Base-by-base conservation (phyloP, 2,888 invertebrate genomes). In the Nomada hirtipes region DNA sequence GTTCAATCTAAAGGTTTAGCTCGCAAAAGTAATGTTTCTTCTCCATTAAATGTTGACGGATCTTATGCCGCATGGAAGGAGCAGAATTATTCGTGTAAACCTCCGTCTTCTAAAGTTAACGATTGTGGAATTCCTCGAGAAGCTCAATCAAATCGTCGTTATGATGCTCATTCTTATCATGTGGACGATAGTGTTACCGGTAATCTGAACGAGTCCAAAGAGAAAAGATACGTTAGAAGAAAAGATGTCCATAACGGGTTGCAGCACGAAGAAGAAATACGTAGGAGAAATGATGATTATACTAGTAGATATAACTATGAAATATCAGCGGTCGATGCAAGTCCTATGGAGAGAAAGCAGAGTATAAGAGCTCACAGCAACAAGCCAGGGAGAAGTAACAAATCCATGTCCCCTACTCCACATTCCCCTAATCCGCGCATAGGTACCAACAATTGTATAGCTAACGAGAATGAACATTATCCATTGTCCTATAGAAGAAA, bases 31-130 rank as follows among this genome's bases (percentile, higher is more conserved):
- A 60, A 59, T 55, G 42, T n/a, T 47, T 84, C 86, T 1, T 57
- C 86, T 20, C 44, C 74, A 9, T 78, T 78, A 2, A 80, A 73
- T 63, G 77, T 61, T 20, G 82, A 77, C 76, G 86, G 86, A 68
- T 88, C 91, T 0, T 92, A 92, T 53, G 90, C 92, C 18, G 81
- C 90, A 15, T 92, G 92, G 92, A 92, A 83, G 64, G 89, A 90
- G 55, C 86, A 89, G n/a, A 89, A 88, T 74, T 89, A 85, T 65
- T 81, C 84, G 59, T 36, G 59, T n/a, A 86, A 73, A 64, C 29
- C 64, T 2, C 26, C 29, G 18, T 52, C 68, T 18, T 42, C 57
- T 20, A 67, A 52, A 11, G 26, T 61, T 20, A 79, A 55, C 42
- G 55, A 70, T 42, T 59, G 2, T 11, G 23, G 4, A 47, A 42